Percentiles rank a stretch among this genome's conserved stretches.
Conservation (phyloP, 2,888 invertebrate species). For the Philhelius pedissequus region DNA sequence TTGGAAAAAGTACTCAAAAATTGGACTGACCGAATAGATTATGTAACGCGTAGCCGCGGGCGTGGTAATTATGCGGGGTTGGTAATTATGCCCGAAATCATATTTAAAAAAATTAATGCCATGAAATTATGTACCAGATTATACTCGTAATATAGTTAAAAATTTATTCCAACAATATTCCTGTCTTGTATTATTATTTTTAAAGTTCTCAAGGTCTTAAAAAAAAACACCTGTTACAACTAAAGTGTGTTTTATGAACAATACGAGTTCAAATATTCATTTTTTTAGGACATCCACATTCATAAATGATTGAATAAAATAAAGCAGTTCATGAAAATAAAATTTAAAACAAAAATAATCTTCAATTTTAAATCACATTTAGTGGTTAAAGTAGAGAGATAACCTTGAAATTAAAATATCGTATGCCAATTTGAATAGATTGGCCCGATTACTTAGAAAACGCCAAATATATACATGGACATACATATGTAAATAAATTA, state of each 20-base stretch:
- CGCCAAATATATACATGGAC: no score
- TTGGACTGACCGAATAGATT: no score
- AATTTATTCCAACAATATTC: no score
- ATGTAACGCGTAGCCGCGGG: no score
- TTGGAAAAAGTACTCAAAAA: no score
- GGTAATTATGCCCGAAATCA: no score
- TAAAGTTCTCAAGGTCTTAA: no score
- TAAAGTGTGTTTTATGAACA: neutral
- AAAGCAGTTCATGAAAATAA: neutral
- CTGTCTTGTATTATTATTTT: no score
- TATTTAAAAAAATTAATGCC: no score
- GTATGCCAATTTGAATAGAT: neutral
- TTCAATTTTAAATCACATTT: neutral
- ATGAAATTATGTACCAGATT: no score
- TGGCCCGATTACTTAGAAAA: neutral
- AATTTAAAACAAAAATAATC: neutral
- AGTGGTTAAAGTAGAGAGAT: neutral
- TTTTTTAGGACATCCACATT: neutral
- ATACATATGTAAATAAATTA: neutral
- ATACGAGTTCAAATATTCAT: neutral
- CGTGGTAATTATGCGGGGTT: no score
- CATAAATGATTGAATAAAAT: neutral
- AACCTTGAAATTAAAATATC: constrained; percentile 9
- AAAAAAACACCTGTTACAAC: neutral
- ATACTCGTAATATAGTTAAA: no score